Evolutionary conservation across 1,140 invertebrate genomes (phyloP), one percentile per base, ranked within the genome.

Genomic region (Prorops nasuta): DNA sequence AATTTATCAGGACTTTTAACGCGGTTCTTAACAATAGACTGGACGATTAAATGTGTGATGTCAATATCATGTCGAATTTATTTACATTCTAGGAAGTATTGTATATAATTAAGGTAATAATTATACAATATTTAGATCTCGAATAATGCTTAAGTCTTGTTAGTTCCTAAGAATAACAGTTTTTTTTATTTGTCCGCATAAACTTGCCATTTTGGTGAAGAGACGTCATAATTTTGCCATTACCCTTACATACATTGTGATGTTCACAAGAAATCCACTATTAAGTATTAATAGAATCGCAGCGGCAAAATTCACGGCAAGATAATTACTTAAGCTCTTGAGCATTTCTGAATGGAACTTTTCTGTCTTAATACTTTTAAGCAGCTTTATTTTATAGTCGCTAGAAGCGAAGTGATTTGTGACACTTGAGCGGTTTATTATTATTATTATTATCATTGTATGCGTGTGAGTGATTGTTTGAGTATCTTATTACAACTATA

Each of bases 81-180:
- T 36, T 49, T 49, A 17, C 41, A 40, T 44, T 32, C 36, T 52
- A 42, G 3, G n/a, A n/a, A 14, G n/a, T 24, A 51, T 51, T 21
- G 24, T 37, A 36, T 39, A 12, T 12, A 16, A 7, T 39, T 39
- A 28, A 44, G n/a, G n/a, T n/a, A n/a, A n/a, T n/a, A n/a, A n/a
- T n/a, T n/a, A n/a, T n/a, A n/a, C n/a, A n/a, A n/a, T 36, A 42
- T 49, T 41, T 42, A 47, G 60, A 66, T 66, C 63, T 63, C 63
- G 56, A 47, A 44, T 50, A 54, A 58, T 35, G 34, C 34, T 35
- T 35, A 15, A 35, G 34, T 15, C 14, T 3, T 9, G 6, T 35
- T 14, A 35, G 34, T 35, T 35, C 34, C 34, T 7, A 35, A 35
- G 34, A 4, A 35, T n/a, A 35, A 15, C 3, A n/a, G 14, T 35